These are phyloP conservation scores for Argopecten irradians DNA, from an alignment of 1,140 invertebrate species.

Conservation along the genomic window DNA sequence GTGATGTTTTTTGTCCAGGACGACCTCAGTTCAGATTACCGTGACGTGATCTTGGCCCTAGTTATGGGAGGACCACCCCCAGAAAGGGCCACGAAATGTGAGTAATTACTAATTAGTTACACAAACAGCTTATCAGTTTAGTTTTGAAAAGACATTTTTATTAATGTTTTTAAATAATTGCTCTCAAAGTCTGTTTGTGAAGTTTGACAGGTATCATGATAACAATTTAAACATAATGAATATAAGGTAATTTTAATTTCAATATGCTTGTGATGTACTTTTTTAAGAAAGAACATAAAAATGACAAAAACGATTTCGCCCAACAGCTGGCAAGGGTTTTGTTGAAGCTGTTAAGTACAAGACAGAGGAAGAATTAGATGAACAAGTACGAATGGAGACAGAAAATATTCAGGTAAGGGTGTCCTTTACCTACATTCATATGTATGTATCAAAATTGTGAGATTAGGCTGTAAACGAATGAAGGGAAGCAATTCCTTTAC, in stretches of 20 bases:
- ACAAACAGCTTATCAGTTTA: background rate
- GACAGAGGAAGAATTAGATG: conserved; percentile 71
- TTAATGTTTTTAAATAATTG: background rate
- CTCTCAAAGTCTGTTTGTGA: background rate
- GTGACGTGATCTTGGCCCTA: conserved; percentile 64
- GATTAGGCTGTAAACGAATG: background rate
- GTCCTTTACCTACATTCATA: background rate
- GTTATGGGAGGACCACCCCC: conserved; percentile 67
- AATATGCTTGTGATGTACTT: background rate
- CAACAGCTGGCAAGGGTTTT: conserved; percentile 71
- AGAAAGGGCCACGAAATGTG: conserved; percentile 65
- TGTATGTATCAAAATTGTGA: background rate
- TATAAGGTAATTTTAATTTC: background rate
- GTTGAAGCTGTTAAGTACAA: conserved; percentile 71
- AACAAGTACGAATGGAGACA: conserved; percentile 68
- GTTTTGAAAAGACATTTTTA: background rate
- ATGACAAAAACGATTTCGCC: background rate
- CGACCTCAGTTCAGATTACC: conserved; percentile 70
- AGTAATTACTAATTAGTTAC: conserved; percentile 41
- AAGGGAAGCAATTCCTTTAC: background rate
- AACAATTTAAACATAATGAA: background rate
- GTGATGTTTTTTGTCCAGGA: conserved; percentile 53
- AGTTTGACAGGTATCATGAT: background rate
- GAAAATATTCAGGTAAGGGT: conserved; percentile 60
- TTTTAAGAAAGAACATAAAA: background rate